Conservation (phyloP, 2,797 vertebrate genomes). For the Hafferia zeledoni region DNA sequence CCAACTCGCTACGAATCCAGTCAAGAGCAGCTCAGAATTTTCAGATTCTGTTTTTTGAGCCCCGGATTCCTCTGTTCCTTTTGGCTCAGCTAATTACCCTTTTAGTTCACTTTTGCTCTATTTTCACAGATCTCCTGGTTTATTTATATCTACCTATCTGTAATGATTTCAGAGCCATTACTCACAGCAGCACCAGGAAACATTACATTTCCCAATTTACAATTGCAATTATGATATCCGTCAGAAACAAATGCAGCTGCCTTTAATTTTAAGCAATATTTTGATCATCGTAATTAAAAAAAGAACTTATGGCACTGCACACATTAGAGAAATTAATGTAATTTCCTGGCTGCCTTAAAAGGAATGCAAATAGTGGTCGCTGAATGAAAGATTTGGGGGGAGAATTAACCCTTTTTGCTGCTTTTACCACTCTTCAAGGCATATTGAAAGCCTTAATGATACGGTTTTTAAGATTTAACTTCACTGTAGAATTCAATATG, state of each 20-base stretch:
- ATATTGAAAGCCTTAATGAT: not conserved
- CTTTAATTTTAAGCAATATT: slow-evolving; percentile 81
- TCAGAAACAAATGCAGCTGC: slow-evolving; percentile 81
- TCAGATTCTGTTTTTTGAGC: not conserved
- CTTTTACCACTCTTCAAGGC: not conserved
- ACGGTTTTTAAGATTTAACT: not conserved
- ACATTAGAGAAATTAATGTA: slow-evolving; percentile 76
- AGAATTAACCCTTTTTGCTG: not conserved
- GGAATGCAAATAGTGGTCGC: not conserved
- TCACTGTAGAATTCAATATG: not conserved
- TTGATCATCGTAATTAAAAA: slow-evolving; percentile 83
- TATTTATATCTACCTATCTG: slow-evolving; percentile 77
- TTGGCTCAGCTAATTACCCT: slow-evolving; percentile 72
- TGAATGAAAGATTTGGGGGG: not conserved
- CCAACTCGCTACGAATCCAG: not conserved
- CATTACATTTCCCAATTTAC: slow-evolving; percentile 79
- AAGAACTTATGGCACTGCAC: slow-evolving; percentile 69
- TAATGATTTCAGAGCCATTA: slow-evolving; percentile 72
- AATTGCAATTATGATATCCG: slow-evolving; percentile 77
- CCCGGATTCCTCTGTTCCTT: not conserved
- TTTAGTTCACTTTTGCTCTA: slow-evolving; percentile 69
- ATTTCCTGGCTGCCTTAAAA: slow-evolving; percentile 69
- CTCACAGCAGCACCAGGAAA: slow-evolving; percentile 73
- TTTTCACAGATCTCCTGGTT: slow-evolving; percentile 72
- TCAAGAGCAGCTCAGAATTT: not conserved